Evolutionary conservation across 2,113 vertebrate species (phyloP), one percentile per base, ranked within the genome.

Genomic region (Clarias batrachus): DNA sequence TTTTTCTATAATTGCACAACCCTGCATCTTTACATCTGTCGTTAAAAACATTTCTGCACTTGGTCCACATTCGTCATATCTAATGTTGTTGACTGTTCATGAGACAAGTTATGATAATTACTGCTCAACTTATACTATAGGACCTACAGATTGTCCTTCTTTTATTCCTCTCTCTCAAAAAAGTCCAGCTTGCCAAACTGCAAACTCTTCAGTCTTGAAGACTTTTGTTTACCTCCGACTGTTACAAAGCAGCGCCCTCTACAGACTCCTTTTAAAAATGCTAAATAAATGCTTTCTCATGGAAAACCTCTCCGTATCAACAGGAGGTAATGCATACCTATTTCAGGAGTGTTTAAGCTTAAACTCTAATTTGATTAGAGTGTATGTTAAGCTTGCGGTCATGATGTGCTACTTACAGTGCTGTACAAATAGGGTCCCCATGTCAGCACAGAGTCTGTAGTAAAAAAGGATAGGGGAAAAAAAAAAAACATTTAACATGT

Each of bases 381-480:
- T 74, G 71, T 74, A 52, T 74, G 5, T 12, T 21, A 23, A 25
- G 52, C 19, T 3, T 13, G 37, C 62, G 78, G 17, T 82, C 16
- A 68, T 59, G 10, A 73, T 65, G 25, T 80, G 19, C 13, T 37
- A 97, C 97, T 99, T 90, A 99, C 98, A 62, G 95, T 96, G 82
- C 95, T 97, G 92, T 99, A 98, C 27, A 99, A 97, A 88, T 98
- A 99, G 2, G 97, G 97, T 0, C 97, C 98, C 98, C 98, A 99
- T 25, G 97, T 97, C 90, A 99, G 92, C 85, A 99, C 97, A 0
- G 98, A 99, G 92, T 99, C 98, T 99, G 91, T 54, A 73, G 25
- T 85, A 90, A 93, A 88, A 33, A 90, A 83, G 90, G 4, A 85
- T 52, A 86, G 57, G 3, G 74, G 21, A 30, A 9, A 12, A 81